These are phyloP conservation scores for Paramuricea clavata DNA, from an alignment of 92 coral and sea anemone species.

Conservation along the genomic window DNA sequence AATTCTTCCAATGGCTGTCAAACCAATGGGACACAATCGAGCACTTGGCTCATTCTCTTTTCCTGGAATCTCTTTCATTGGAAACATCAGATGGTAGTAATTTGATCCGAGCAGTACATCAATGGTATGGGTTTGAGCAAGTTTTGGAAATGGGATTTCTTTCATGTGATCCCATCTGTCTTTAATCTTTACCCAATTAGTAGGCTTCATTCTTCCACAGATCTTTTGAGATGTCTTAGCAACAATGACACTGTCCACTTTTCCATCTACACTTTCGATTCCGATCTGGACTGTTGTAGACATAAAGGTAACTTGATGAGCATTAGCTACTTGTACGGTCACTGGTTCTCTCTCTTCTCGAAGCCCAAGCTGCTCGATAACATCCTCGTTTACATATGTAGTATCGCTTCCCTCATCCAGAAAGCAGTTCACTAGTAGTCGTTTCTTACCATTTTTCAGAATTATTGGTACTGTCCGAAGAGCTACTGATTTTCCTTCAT, in stretches of 20 bases:
- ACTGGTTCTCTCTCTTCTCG: slow-evolving; percentile 32
- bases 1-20: slow-evolving; percentile 9
- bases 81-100: slow-evolving; percentile 46
- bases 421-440: slow-evolving; percentile 64
- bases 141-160: slow-evolving; percentile 52
- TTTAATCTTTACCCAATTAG: slow-evolving; percentile 34
- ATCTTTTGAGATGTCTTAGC: slow-evolving; percentile 39
- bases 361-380: slow-evolving; percentile 5
- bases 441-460: slow-evolving; percentile 51
- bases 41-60: slow-evolving; percentile 14
- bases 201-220: slow-evolving; percentile 57
- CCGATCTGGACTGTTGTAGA: slow-evolving; percentile 42
- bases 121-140: slow-evolving; percentile 19
- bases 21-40: neutral
- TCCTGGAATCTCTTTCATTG: slow-evolving; percentile 36
- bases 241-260: neutral
- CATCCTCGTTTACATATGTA: slow-evolving; percentile 56
- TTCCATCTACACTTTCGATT: slow-evolving; percentile 50
- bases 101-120: slow-evolving; percentile 51
- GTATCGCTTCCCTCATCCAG: slow-evolving; percentile 66
- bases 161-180: slow-evolving; percentile 39
- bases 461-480: slow-evolving; percentile 74
- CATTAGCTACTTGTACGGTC: slow-evolving; percentile 62
- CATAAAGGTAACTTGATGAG: slow-evolving; percentile 50
- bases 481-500: slow-evolving; percentile 46